Conservation (phyloP, 1,140 invertebrate genomes). For the Diorhabda carinulata region DNA sequence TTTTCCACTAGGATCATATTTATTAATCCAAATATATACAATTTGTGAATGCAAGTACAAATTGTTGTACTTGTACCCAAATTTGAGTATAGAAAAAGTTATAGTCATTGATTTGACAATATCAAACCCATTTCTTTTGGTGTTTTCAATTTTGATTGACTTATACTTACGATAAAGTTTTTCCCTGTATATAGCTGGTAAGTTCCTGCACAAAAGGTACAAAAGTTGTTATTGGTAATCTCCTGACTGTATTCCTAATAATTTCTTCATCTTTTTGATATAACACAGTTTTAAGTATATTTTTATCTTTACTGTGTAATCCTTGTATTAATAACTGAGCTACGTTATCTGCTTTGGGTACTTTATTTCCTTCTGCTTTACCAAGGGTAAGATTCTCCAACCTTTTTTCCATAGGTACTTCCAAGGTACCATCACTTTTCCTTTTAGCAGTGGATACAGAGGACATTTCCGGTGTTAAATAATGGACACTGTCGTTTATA, state of each 20-base stretch:
- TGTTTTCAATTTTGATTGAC: not conserved
- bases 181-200: constrained; percentile 57
- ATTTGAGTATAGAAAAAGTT: no score
- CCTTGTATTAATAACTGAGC: constrained; percentile 72
- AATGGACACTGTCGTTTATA: constrained; percentile 50
- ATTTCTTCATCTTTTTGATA: constrained; percentile 53
- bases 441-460: constrained; percentile 46
- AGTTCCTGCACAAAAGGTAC: constrained; percentile 59
- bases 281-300: constrained; percentile 57
- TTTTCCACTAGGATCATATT: no score
- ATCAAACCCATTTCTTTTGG: no score
- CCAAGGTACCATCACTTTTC: constrained; percentile 51
- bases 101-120: no score
- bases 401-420: constrained; percentile 71
- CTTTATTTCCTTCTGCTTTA: constrained; percentile 41
- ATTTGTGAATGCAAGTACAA: no score
- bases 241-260: constrained; percentile 59
- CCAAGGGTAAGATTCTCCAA: constrained; percentile 66
- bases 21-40: no score
- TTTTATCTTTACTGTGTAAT: constrained; percentile 71
- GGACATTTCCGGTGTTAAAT: constrained; percentile 47
- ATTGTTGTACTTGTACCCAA: no score
- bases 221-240: constrained; percentile 60
- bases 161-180: constrained; percentile 55
- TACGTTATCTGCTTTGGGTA: constrained; percentile 61